Conservation (phyloP, 2,113 vertebrate genomes). For the Stigmatopora argus region DNA sequence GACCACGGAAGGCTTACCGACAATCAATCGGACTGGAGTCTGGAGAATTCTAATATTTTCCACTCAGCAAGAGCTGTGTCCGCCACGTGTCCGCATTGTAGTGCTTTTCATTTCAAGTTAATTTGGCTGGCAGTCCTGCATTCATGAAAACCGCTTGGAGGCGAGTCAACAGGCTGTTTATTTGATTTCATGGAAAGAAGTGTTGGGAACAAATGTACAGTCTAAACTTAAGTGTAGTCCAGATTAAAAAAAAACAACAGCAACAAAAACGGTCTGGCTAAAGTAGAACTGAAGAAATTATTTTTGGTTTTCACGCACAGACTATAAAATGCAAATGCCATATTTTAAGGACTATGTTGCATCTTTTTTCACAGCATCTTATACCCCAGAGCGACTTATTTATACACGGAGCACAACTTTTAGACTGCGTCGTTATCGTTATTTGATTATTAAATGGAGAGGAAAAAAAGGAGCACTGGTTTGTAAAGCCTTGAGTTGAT, state of each 20-base stretch:
- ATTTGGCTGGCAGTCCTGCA: constrained; percentile 10
- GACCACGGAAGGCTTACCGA: constrained; percentile 12
- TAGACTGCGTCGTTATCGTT: too few species aligned
- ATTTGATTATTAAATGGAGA: too few species aligned
- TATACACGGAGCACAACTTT: too few species aligned
- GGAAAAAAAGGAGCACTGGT: constrained; percentile 6
- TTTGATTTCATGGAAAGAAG: background rate
- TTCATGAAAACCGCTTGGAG: constrained; percentile 16
- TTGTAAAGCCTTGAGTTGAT: constrained; percentile 21
- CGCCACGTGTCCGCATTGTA: constrained; percentile 26
- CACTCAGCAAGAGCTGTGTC: constrained; percentile 6
- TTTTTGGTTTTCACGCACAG: too few species aligned
- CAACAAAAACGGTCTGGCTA: background rate
- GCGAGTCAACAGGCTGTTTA: background rate
- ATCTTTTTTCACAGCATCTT: too few species aligned
- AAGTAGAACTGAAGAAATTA: too few species aligned
- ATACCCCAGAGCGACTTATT: too few species aligned
- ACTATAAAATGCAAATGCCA: too few species aligned
- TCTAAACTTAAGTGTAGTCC: background rate
- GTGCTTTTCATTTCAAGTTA: constrained; percentile 28
- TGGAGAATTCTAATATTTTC: constrained; percentile 12
- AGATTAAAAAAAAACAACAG: background rate
- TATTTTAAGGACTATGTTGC: too few species aligned
- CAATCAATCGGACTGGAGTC: constrained; percentile 1
- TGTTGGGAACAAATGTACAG: background rate